A percentile compares a stretch with the other conserved stretches of the same genome.
Conservation (phyloP, 1,140 invertebrate genomes). For the Oryctes rhinoceros region DNA sequence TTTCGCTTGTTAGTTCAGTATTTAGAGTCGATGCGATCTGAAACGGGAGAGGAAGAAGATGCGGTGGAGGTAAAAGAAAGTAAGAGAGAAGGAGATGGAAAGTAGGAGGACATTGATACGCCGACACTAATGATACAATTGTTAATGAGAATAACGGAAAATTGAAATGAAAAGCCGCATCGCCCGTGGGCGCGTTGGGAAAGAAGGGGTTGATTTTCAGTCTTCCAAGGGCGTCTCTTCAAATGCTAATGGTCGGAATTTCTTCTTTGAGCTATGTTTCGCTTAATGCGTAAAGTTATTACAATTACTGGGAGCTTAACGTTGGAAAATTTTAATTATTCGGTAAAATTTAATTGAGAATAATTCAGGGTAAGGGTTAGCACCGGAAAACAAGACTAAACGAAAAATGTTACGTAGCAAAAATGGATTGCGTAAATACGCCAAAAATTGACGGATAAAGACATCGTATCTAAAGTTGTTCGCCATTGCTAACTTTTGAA, state of each 20-base stretch:
- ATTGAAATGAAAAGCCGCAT: conserved; percentile 21
- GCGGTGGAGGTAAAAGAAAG: background rate
- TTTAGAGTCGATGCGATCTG: background rate
- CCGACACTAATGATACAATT: conserved; percentile 17
- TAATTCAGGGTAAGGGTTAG: too few species aligned
- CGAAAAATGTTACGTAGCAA: too few species aligned
- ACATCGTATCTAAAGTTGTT: too few species aligned
- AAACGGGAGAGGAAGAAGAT: background rate
- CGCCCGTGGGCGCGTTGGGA: background rate
- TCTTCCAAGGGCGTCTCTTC: background rate
- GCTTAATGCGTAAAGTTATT: background rate
- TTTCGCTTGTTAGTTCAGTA: conserved; percentile 3
- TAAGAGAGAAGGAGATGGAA: background rate
- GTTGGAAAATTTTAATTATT: too few species aligned
- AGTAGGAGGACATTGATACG: background rate
- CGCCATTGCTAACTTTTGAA: too few species aligned
- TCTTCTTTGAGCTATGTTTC: background rate
- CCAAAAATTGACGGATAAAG: too few species aligned
- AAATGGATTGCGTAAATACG: too few species aligned
- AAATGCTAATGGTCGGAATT: background rate
- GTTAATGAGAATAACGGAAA: conserved; percentile 6
- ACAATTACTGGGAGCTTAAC: too few species aligned
- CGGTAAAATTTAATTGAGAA: too few species aligned
- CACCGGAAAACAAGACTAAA: too few species aligned
- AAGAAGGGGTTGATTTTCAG: background rate